Evolutionary conservation across 2,888 invertebrate species (phyloP), one percentile per base, ranked within the genome.

Genomic region (Tricholauxania praeusta): DNA sequence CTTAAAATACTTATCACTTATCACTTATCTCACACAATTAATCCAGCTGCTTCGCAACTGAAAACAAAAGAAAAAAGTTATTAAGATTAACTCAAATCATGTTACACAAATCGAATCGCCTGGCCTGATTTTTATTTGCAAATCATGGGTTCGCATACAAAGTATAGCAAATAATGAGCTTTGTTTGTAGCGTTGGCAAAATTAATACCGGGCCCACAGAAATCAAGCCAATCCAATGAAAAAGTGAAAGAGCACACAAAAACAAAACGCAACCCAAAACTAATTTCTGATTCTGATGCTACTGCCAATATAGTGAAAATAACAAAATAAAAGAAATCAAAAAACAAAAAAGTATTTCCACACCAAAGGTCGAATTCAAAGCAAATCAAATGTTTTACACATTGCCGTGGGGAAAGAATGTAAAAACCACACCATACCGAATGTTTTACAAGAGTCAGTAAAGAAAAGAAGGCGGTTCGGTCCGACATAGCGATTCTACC

Each of bases 41-140:
- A 17, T 12, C 55, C 17, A 17, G 12, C 59, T 22, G 22, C 22
- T 22, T 39, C 10, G 39, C 10, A 10, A 39, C 39, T 8, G 10
- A 39, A 39, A 39, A 39, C 39, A 39, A 10, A 39, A 39, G 10
- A 39, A 39, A 39, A 39, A 39, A 10, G 39, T 39, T 39, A 39
- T 39, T 22, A 15, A 12, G 59, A 60, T 28, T 60, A 19, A 28
- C 17, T 59, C 12, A 60, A 60, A 60, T 60, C 59, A 15, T 28
- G 32, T 60, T 60, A 60, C 19, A 19, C 59, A 60, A 14, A 64
- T 51, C 22, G 22, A 64, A 64, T 63, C 47, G 64, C 51, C 49
- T 64, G 49, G 19, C 51, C 19, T 19, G 22, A 64, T 64, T 49
- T 64, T 51, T 64, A 64, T 64, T 64, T 49, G 15, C 19, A 17